Evolutionary conservation across 2,888 invertebrate genomes (phyloP), one percentile per base, ranked within the genome.

Genomic region (Cerastoderma edule): DNA sequence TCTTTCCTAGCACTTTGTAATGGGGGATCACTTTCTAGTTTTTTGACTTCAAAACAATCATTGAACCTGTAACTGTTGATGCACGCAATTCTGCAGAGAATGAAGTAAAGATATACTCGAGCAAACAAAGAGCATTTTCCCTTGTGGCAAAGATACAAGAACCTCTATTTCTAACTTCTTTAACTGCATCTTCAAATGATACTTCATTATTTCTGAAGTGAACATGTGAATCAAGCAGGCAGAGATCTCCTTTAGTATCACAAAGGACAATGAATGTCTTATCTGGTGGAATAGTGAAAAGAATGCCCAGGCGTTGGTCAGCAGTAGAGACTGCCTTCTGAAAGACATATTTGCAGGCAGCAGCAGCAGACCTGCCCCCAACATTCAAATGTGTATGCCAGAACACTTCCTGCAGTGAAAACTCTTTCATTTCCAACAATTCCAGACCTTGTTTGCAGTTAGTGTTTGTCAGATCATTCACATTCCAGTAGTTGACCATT

Each of bases 281-380:
- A 48, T 66, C 66, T 27, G 66, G 66, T 27, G 46, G 27, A 19
- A 28, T 22, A 19, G 66, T 66, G 28, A 66, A 22, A 10, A 66
- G 35, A 28, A 66, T 8, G 5, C 35, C 66, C 8, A 8, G 33
- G 28, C 32, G 46, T 66, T 66, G 33, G 10, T 8, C n/a, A 48
- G 66, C 19, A 10, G 44, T 27, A 8, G 28, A n/a, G 22, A 44
- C 39, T 16, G 10, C 27, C 10, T n/a, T 13, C 39, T n/a, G 44
- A 24, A 44, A 22, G 28, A 13, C 39, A 35, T 39, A 16, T 39
- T 27, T 44, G 22, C 27, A 22, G n/a, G 10, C 64, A 10, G 10
- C 28, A 19, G 27, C 64, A 64, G n/a, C n/a, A n/a, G 33, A 22
- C 10, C n/a, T 8, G 24, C 22, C 44, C 10, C 24, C 57, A 57